Base-by-base conservation (phyloP, 2,797 vertebrate species). In the Lemur catta region DNA sequence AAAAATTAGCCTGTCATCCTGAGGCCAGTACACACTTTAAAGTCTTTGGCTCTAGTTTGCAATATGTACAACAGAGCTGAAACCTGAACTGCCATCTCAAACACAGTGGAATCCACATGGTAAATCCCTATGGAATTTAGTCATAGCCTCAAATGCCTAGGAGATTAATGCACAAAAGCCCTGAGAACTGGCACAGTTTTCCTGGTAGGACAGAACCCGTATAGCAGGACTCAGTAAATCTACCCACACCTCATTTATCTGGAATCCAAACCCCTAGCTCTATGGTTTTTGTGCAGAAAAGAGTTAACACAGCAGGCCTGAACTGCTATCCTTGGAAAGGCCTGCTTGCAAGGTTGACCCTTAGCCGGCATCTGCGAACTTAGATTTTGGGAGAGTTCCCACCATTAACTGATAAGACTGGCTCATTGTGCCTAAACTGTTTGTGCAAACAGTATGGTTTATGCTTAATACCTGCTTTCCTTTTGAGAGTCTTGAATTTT, bases 21-120 rank as follows among this genome's bases (percentile, higher is more conserved):
- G 74, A 92, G 91, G 91, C 96, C 55, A 81, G 14, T 35, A 55
- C 41, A 33, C 43, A 67, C 72, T 96, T 63, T 88, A 18, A 30
- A 95, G 65, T 98, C 97, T 98, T 98, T 97, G 97, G 98, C 97
- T 98, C 96, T 95, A 74, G 35, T 74, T 89, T 95, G 94, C 69
- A 80, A 71, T 38, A 88, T 89, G 94, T 63, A 80, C 38, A 94
- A 88, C 95, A 86, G 74, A 96, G 91, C 50, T 65, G 96, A 69
- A 97, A 93, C 71, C 93, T 84, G 63, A 98, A 93, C 95, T 94
- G 78, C 24, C 81, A 82, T 78, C 86, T 97, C 95, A 38, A 82
- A 65, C 59, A 80, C 75, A 87, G 95, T 84, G 86, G 95, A 95
- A 95, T 85, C 98, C 97, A 98, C 79, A 81, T 55, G 76, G 95